Base-by-base conservation (phyloP, 2,113 vertebrate genomes). In the Burhinus bistriatus region DNA sequence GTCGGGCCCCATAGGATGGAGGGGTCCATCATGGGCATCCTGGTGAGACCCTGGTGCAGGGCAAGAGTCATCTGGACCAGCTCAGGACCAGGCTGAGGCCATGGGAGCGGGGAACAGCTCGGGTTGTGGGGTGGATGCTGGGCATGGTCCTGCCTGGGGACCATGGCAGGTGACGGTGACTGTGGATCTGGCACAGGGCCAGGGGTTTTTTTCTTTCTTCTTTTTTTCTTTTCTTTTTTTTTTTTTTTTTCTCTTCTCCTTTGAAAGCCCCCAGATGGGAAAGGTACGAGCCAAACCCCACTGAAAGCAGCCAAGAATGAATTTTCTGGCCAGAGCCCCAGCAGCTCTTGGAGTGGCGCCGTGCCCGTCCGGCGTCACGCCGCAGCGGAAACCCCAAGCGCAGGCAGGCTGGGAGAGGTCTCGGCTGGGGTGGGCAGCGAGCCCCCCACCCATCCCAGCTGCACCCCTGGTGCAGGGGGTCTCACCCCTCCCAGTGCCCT, bases 241-340 rank as follows among this genome's bases (percentile, higher is more conserved):
- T 3, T 7, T 15, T 57, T 44, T 61, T 40, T 79, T 72, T 62
- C n/a, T 72, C 34, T 36, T n/a, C 19, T 2, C 65, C 34, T 93
- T 89, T 96, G 77, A 96, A 96, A 96, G 89, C 65, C 93, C 96
- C 96, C 94, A 96, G 93, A 95, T 96, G 95, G 95, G 61, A 93
- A 95, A 87, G 94, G 93, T 93, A 93, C 0, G 20, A 45, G 96
- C 96, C 95, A 96, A 96, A 85, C 70, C 94, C 94, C 93, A 71
- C 81, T 93, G 93, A 70, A 84, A 87, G 90, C 83, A 93, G 95
- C 94, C 96, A 95, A 95, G 91, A 95, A 89, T 85, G 73, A 77
- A 92, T 96, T 96, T 96, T 68, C 78, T 96, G 95, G 95, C 96
- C 87, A 68, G 4, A 89, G 70, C 95, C 84, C 91, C 93, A 95